A percentile compares a stretch with the other conserved stretches of the same genome.
Conservation (phyloP, 2,888 invertebrate species). For the Cerceris rybyensis region DNA sequence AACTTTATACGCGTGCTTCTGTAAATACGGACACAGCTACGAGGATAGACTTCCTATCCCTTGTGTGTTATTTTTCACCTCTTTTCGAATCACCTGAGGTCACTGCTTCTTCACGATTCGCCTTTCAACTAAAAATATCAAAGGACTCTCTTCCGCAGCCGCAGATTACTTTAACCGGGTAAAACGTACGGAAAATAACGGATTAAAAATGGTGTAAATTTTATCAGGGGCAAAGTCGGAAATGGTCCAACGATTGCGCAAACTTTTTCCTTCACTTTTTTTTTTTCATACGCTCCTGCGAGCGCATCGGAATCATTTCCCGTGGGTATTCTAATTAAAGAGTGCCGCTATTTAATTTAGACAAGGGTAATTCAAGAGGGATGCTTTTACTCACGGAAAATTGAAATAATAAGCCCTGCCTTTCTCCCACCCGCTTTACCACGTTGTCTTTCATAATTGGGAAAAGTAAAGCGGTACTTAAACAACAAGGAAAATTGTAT, state of each 20-base stretch:
- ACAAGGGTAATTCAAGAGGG: too few relatives aligned
- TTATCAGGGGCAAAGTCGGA: too few relatives aligned
- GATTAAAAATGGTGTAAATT: too few relatives aligned
- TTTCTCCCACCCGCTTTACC: not conserved
- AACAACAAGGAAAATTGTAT: not conserved
- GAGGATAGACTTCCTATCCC: conserved; percentile 4
- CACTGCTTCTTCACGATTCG: conserved; percentile 37
- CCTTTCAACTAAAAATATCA: conserved; percentile 23
- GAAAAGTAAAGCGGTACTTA: not conserved
- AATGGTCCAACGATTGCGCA: too few relatives aligned
- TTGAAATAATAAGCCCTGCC: too few relatives aligned
- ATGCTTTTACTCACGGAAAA: not conserved
- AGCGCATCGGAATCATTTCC: too few relatives aligned
- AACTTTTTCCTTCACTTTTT: too few relatives aligned
- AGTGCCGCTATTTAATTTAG: too few relatives aligned
- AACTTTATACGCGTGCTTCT: conserved; percentile 36
- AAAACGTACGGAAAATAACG: too few relatives aligned
- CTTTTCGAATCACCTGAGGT: conserved; percentile 22
- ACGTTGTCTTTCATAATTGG: conserved; percentile 23
- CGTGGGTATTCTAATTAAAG: too few relatives aligned
- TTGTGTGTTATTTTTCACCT: not conserved
- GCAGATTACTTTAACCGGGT: too few relatives aligned
- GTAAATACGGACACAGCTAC: conserved; percentile 22
- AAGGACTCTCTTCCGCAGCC: not conserved
- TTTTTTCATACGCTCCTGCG: too few relatives aligned